These are phyloP conservation scores for Marronus borbonicus DNA, from an alignment of 2,888 invertebrate species.

Conservation along the genomic window DNA sequence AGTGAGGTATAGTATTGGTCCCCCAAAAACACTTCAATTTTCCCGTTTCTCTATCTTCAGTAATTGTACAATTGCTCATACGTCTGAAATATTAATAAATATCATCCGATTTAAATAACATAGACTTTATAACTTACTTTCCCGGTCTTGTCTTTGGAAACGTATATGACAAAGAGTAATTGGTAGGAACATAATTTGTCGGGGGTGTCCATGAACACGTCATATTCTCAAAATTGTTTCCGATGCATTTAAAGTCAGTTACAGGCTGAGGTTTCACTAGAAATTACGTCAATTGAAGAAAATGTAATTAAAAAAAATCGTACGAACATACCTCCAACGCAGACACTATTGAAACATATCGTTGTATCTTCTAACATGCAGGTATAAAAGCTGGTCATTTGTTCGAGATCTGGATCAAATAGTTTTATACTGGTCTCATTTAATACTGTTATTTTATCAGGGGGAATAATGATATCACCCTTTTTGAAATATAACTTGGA, in stretches of 20 bases:
- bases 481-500: conserved; percentile 70
- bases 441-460: conserved; percentile 69
- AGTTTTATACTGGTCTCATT: conserved; percentile 78
- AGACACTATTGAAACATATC: conserved; percentile 74
- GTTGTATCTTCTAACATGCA: conserved; percentile 71
- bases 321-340: conserved; percentile 66
- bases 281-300: conserved; percentile 53
- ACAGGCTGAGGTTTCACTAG: conserved; percentile 77
- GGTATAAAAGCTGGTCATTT: conserved; percentile 72
- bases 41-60: conserved; percentile 57
- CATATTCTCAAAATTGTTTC: conserved; percentile 81
- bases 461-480: conserved; percentile 66
- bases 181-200: conserved; percentile 73
- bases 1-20: conserved; percentile 71
- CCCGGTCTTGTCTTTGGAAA: conserved; percentile 38
- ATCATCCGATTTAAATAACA: neutral
- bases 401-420: conserved; percentile 73
- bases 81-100: conserved; percentile 26
- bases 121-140: conserved; percentile 29
- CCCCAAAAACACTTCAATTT: conserved; percentile 72
- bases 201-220: conserved; percentile 83
- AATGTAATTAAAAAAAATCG: neutral
- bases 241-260: conserved; percentile 81
- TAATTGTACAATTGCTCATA: conserved; percentile 47
- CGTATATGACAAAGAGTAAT: conserved; percentile 71